phyloP scores from a whole-genome alignment of 2,113 vertebrate genomes.

The Isurus oxyrinchus region DNA sequence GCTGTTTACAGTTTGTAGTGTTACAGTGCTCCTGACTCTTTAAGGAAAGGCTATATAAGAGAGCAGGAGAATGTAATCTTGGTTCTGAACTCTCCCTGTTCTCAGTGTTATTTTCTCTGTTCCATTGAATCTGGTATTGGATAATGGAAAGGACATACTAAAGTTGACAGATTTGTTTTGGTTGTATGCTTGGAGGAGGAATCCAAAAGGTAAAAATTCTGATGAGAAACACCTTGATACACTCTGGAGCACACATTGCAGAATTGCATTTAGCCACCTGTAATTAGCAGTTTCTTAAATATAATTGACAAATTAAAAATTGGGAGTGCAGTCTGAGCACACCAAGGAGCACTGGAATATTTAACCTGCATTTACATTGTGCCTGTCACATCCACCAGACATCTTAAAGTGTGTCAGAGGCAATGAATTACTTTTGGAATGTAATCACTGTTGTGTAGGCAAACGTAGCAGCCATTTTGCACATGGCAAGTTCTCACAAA shows the following conservation, averaged over 20 bases:
- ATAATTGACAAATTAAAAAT: background rate
- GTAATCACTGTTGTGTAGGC: background rate
- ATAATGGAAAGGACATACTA: background rate
- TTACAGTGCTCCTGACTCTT: background rate
- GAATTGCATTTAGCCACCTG: too few species aligned
- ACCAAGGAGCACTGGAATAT: background rate
- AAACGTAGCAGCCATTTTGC: background rate
- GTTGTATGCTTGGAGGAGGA: background rate
- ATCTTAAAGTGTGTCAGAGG: background rate
- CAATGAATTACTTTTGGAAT: background rate
- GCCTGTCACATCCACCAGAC: background rate
- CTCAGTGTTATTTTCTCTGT: background rate
- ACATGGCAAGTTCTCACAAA: background rate
- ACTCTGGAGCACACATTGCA: background rate
- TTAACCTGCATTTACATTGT: background rate
- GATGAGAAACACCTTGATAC: background rate
- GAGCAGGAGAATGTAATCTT: background rate
- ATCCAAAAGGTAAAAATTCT: background rate
- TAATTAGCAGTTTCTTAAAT: background rate
- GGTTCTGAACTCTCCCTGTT: background rate
- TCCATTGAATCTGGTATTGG: background rate
- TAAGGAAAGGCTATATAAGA: background rate
- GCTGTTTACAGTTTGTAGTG: background rate
- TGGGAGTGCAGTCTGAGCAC: too few species aligned
- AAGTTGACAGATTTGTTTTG: background rate